A percentile compares a stretch with the other conserved stretches of the same genome.
These are phyloP conservation scores for Papilio machaon DNA, from an alignment of 1,140 invertebrate species.

Conservation along the genomic window DNA sequence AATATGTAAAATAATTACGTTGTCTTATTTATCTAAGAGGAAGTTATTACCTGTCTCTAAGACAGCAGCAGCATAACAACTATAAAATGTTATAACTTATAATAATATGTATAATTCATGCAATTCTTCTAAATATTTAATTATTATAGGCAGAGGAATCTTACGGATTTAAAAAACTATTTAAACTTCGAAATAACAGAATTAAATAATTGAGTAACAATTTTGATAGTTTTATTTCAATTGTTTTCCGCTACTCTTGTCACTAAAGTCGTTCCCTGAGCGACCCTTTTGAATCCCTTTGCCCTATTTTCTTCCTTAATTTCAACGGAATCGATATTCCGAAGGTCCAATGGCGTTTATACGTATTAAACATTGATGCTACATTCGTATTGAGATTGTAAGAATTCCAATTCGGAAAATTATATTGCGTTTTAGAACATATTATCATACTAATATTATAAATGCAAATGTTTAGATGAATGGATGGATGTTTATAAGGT, in stretches of 20 bases:
- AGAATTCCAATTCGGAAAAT: conserved; percentile 40
- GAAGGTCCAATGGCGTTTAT: conserved; percentile 55
- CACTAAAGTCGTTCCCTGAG: conserved; percentile 23
- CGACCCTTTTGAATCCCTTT: conserved; percentile 56
- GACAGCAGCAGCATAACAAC: background rate
- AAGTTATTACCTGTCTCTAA: background rate
- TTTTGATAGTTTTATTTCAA: conserved; percentile 14
- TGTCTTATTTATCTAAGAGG: background rate
- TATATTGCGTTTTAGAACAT: conserved; percentile 19
- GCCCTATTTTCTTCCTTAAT: conserved; percentile 65
- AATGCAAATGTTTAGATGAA: too few species aligned
- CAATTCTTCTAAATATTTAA: background rate
- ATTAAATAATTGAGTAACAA: conserved; percentile 12
- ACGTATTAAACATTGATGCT: conserved; percentile 53
- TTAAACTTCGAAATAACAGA: background rate
- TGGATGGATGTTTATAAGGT: too few species aligned
- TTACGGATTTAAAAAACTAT: too few species aligned
- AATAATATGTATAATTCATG: background rate
- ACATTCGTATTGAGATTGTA: conserved; percentile 34
- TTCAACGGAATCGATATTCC: conserved; percentile 61
- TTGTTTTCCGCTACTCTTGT: conserved; percentile 40
- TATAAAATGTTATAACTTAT: too few species aligned
- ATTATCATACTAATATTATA: too few species aligned
- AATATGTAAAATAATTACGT: background rate
- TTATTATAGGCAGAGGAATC: background rate